These are phyloP conservation scores for Himalopsyche anomala DNA, from an alignment of 2,888 invertebrate species.

Conservation along the genomic window DNA sequence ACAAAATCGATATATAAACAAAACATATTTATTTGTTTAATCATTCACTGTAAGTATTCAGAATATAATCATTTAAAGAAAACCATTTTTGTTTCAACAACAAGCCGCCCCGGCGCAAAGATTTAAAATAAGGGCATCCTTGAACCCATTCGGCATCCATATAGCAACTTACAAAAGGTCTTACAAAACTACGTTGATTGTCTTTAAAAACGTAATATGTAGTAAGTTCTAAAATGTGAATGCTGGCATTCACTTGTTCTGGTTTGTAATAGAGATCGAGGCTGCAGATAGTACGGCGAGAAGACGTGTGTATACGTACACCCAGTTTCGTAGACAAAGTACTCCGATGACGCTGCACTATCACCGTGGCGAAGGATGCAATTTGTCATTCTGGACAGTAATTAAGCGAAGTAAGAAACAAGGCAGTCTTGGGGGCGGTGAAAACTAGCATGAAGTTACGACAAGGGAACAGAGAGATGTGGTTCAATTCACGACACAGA, in stretches of 20 bases:
- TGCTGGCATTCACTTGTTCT: not conserved
- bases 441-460: not conserved
- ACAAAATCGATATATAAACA: too few species aligned
- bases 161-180: too few species aligned
- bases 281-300: not conserved
- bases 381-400: slow-evolving; percentile 38
- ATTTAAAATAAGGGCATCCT: too few species aligned
- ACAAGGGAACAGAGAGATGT: not conserved
- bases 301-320: not conserved
- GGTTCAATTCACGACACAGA: not conserved
- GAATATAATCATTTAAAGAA: too few species aligned
- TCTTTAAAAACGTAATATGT: too few species aligned
- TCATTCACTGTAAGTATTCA: too few species aligned
- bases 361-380: slow-evolving; percentile 22
- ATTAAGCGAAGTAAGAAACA: slow-evolving; percentile 42
- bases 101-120: too few species aligned
- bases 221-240: not conserved
- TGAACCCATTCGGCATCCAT: too few species aligned
- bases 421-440: slow-evolving; percentile 29
- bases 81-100: too few species aligned
- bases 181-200: too few species aligned
- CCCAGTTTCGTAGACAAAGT: slow-evolving; percentile 35
- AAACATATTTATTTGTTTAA: too few species aligned
- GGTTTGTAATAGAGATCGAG: not conserved
- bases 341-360: slow-evolving; percentile 38